Conservation (phyloP, 2,113 vertebrate genomes). For the Brachyhypopomus gauderio region DNA sequence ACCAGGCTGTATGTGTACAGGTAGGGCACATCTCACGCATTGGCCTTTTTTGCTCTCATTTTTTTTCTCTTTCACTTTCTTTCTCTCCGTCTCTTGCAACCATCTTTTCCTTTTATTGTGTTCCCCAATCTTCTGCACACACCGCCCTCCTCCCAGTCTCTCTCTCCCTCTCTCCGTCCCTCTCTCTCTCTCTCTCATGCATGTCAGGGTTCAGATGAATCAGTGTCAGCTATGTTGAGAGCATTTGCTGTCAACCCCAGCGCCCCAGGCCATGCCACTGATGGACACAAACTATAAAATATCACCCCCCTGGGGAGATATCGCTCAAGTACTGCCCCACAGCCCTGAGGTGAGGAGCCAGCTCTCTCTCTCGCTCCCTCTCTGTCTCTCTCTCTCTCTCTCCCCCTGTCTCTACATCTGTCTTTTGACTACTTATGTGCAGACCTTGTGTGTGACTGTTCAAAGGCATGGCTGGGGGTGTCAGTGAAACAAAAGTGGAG, state of each 20-base stretch:
- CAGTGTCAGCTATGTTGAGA: slow-evolving; percentile 82
- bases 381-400: slow-evolving; percentile 19
- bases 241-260: slow-evolving; percentile 83
- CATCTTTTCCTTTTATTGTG: slow-evolving; percentile 31
- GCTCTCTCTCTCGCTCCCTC: slow-evolving; percentile 24
- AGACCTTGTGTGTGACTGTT: slow-evolving; percentile 54
- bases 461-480: slow-evolving; percentile 37
- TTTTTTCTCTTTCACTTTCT: background rate
- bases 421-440: slow-evolving; percentile 30
- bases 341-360: slow-evolving; percentile 68
- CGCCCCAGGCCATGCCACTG: slow-evolving; percentile 77
- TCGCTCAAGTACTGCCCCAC: slow-evolving; percentile 75
- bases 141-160: slow-evolving; percentile 23
- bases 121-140: slow-evolving; percentile 6
- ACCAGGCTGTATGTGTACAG: background rate
- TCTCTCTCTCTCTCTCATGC: slow-evolving; percentile 62
- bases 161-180: slow-evolving; percentile 23
- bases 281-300: slow-evolving; percentile 88
- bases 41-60: background rate
- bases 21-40: too few relatives aligned
- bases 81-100: background rate
- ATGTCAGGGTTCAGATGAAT: slow-evolving; percentile 81
- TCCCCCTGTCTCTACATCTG: slow-evolving; percentile 42
- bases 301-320: slow-evolving; percentile 80
- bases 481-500: slow-evolving; percentile 44